A percentile compares a stretch with the other conserved stretches of the same genome.
phyloP scores from a whole-genome alignment of 2,797 vertebrate genomes.

The Acestrorhynchus altus region DNA sequence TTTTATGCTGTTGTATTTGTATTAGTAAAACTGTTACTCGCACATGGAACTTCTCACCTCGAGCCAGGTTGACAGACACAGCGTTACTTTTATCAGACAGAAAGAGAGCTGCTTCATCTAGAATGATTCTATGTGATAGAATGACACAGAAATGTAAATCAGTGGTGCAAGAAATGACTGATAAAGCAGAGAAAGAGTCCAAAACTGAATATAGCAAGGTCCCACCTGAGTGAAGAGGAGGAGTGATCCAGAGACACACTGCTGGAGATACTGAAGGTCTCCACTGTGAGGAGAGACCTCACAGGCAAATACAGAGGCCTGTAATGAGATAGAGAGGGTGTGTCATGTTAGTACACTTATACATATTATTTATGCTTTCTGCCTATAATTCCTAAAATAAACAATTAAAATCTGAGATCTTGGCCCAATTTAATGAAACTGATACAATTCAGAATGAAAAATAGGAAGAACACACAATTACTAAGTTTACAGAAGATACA shows the following conservation, averaged over 20 bases:
- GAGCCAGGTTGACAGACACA: slow-evolving; percentile 86
- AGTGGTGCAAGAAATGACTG: neutral
- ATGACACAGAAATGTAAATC: neutral
- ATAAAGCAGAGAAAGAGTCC: neutral
- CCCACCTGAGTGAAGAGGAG: slow-evolving; percentile 93
- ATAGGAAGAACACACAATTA: too few relatives aligned
- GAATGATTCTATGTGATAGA: slow-evolving; percentile 86
- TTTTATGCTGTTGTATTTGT: neutral
- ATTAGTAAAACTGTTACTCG: neutral
- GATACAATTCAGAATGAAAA: neutral
- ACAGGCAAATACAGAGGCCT: slow-evolving; percentile 93
- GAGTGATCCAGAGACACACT: slow-evolving; percentile 92
- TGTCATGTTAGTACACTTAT: slow-evolving; percentile 5
- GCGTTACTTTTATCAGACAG: slow-evolving; percentile 93
- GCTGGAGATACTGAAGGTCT: slow-evolving; percentile 97
- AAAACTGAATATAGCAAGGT: neutral
- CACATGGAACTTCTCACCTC: slow-evolving; percentile 77
- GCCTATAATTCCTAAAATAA: neutral
- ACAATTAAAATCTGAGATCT: neutral
- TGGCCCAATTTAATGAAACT: neutral
- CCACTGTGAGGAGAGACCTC: slow-evolving; percentile 90
- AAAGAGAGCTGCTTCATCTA: slow-evolving; percentile 95
- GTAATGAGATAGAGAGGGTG: slow-evolving; percentile 44
- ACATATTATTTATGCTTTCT: neutral
- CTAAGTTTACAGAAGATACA: too few relatives aligned